A percentile compares a stretch with the other conserved stretches of the same genome.
phyloP scores from a whole-genome alignment of 2,113 vertebrate species.

The Scopus umbretta region DNA sequence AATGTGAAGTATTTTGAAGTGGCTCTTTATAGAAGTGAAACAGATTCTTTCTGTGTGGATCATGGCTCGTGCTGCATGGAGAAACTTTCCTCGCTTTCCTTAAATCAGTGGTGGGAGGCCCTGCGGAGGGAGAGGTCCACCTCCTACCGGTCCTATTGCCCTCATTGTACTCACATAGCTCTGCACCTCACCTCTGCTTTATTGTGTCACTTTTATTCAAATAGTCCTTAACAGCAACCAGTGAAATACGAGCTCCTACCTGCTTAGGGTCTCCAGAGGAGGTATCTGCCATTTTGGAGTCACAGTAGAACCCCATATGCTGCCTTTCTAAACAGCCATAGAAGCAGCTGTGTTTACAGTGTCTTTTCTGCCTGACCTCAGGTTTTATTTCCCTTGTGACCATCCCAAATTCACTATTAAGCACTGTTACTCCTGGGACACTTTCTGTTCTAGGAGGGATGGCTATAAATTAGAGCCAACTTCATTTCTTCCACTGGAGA shows the following conservation, averaged over 20 bases:
- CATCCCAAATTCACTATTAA: neutral
- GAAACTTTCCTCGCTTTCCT: neutral
- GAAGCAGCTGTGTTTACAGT: neutral
- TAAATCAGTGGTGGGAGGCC: neutral
- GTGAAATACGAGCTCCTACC: neutral
- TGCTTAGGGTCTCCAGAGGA: neutral
- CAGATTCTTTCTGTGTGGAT: conserved; percentile 35
- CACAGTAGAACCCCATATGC: rapidly evolving
- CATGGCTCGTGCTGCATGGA: neutral
- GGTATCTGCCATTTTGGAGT: neutral
- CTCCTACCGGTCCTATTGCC: neutral
- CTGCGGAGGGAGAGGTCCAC: rapidly evolving
- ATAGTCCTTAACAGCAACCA: neutral
- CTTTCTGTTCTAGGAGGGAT: neutral
- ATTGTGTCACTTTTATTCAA: neutral
- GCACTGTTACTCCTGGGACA: neutral
- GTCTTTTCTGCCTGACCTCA: neutral
- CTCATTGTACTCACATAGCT: neutral
- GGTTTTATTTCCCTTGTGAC: neutral
- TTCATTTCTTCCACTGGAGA: neutral
- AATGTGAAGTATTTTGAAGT: conserved; percentile 35
- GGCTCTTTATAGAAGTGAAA: conserved; percentile 22
- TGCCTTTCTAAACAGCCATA: neutral
- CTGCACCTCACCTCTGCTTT: neutral
- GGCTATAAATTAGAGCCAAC: neutral